Evolutionary conservation across 2,888 invertebrate species (phyloP).

Genomic region (Ennomos quercinarius): DNA sequence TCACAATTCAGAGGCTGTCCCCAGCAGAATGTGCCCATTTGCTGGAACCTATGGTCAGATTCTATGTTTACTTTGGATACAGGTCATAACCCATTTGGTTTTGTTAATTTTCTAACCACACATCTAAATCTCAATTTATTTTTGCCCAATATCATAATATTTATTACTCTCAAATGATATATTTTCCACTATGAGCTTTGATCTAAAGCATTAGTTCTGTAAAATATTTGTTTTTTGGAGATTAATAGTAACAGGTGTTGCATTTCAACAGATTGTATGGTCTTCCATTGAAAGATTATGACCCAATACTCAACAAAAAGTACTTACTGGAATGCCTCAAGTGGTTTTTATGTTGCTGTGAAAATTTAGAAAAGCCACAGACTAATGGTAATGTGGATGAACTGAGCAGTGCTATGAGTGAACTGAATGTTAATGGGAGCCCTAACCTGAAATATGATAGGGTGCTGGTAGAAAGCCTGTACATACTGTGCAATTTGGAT

Average conservation of each 20-base stretch:
- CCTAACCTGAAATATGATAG: slow-evolving; percentile 60
- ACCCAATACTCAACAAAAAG: slow-evolving; percentile 88
- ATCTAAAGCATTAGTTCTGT: no score
- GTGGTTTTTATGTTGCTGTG: slow-evolving; percentile 86
- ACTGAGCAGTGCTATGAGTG: slow-evolving; percentile 33
- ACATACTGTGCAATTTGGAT: slow-evolving; percentile 88
- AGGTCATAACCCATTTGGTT: slow-evolving; percentile 75
- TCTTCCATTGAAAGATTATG: slow-evolving; percentile 84
- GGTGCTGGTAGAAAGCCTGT: slow-evolving; percentile 87
- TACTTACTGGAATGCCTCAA: slow-evolving; percentile 90
- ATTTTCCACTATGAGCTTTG: no score
- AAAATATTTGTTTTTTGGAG: no score
- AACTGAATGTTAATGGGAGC: slow-evolving; percentile 37
- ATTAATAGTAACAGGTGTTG: not conserved
- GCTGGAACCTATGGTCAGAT: slow-evolving; percentile 90
- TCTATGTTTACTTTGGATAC: slow-evolving; percentile 89
- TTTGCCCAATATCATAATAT: no score
- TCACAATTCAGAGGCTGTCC: slow-evolving; percentile 89
- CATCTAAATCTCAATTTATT: no score
- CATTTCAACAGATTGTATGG: slow-evolving; percentile 83
- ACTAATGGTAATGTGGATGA: slow-evolving; percentile 19
- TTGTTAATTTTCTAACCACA: not conserved
- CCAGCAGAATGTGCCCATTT: slow-evolving; percentile 82
- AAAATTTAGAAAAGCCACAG: slow-evolving; percentile 61
- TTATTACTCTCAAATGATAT: not conserved